Evolutionary conservation across 2,888 invertebrate genomes (phyloP), one percentile per base, ranked within the genome.

Genomic region (Hedya salicella): DNA sequence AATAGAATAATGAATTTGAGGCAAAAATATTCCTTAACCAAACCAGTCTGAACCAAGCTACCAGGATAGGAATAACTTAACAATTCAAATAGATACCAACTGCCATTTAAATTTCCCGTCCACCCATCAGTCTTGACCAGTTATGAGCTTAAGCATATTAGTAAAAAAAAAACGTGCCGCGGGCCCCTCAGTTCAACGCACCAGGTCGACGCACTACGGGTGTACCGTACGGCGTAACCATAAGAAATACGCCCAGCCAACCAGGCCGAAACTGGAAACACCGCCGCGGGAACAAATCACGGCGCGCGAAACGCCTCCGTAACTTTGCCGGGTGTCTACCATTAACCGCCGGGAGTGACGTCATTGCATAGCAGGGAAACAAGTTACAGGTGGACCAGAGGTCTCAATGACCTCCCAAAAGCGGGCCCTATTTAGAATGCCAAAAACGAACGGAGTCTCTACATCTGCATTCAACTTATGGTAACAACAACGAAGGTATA

Each of bases 151-250:
- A 73, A 75, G 77, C 76, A 78, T 79, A 81, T 81, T 78, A 81
- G 79, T 77, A 75, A 80, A 79, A 86, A 88, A 88, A 82, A 85
- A 78, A 78, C 82, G 80, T 25, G 76, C 76, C 82, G 80, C 82
- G 79, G 81, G 85, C 83, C 83, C 80, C 87, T 82, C 83, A 78
- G 90, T 91, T 90, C 90, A 90, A 86, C 84, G 89, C 75, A 83
- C 87, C 83, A 81, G 90, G 90, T 91, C 90, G 90, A 73, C 89
- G 90, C 82, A 79, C 91, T 83, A 83, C 75, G 78, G 78, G 74
- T 83, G 77, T 91, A 91, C 91, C 91, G 91, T 91, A 90, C 85
- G 80, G 71, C 70, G 76, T 73, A 76, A 78, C 85, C 87, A 88
- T 89, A 89, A 89, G 89, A 90, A 87, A 87, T 81, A 84, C 82